Percentiles rank a stretch among this genome's conserved stretches.
phyloP scores from a whole-genome alignment of 2,113 vertebrate species.

The Gnathonemus echidnorhynchus region DNA sequence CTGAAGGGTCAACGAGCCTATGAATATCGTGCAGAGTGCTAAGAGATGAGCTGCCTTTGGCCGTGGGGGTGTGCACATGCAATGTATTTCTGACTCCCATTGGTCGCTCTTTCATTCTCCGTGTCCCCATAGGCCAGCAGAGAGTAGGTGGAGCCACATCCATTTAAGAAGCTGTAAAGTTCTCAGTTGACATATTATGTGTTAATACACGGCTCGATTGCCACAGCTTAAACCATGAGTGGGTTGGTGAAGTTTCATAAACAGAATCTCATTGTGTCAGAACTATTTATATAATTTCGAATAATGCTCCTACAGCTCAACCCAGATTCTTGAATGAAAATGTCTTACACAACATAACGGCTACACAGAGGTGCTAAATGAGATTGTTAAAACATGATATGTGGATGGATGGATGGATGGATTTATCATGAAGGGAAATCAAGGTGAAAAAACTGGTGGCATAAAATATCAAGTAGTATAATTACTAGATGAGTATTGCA shows the following conservation, averaged over 20 bases:
- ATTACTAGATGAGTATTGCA: not conserved
- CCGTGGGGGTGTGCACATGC: not conserved
- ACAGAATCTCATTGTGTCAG: not conserved
- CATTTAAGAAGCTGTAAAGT: not conserved
- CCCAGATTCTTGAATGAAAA: not conserved
- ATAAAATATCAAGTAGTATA: not conserved
- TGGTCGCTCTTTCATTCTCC: not conserved
- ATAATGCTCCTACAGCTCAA: not conserved
- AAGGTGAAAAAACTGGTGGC: not conserved
- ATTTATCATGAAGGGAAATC: not conserved
- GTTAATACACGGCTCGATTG: not conserved
- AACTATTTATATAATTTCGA: not conserved
- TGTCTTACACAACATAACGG: not conserved
- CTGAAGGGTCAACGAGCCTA: not conserved
- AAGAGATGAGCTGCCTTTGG: conserved; percentile 15
- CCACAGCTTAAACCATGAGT: not conserved
- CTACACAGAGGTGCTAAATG: not conserved
- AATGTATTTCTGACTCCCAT: not conserved
- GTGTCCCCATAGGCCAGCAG: not conserved
- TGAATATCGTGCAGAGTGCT: conserved; percentile 22
- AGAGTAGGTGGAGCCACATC: not conserved
- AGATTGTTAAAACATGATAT: not conserved
- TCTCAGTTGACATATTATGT: not conserved
- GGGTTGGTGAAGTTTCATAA: not conserved
- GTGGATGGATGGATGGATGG: not conserved